Base-by-base conservation (phyloP, 1,140 invertebrate genomes). In the Xylocopa sonorina region DNA sequence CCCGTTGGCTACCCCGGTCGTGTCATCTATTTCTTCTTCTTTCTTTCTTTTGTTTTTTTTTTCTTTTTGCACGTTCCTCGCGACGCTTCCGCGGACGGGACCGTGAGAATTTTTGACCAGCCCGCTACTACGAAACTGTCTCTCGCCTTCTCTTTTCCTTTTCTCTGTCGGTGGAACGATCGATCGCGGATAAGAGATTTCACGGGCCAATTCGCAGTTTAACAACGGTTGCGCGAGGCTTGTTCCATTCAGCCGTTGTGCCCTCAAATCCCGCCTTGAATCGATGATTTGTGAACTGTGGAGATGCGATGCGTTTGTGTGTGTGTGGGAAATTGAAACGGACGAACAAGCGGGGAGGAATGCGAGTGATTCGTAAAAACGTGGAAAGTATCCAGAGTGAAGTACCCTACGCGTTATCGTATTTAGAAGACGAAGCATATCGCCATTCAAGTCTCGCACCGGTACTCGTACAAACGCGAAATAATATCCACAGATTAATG, bases 1-100 rank as follows among this genome's bases (percentile, higher is more conserved):
- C 51, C 29, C 46, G n/a, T 38, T 41, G 75, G 51, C 21, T 24
- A 53, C 21, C 57, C 66, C 43, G 57, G 50, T 64, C 62, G 57
- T n/a, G n/a, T n/a, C 67, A 62, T 55, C 67, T 74, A 69, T 69
- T 81, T 77, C 60, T 55, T n/a, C n/a, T n/a, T n/a, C n/a, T n/a
- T n/a, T n/a, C n/a, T n/a, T n/a, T n/a, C n/a, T n/a, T n/a, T n/a
- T n/a, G n/a, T n/a, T n/a, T n/a, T n/a, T n/a, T n/a, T n/a, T n/a
- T n/a, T n/a, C n/a, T n/a, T n/a, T n/a, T n/a, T n/a, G n/a, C n/a
- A 68, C 18, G 75, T 63, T 63, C 55, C 69, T 64, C 74, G 48
- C 38, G 57, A 29, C 5, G 69, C 64, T 78, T 73, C 58, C 62
- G 53, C 57, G 29, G 21, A 50, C 63, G 63, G 16, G 24, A 60